phyloP scores from a whole-genome alignment of 1,140 invertebrate species.

The Amphibalanus amphitrite region DNA sequence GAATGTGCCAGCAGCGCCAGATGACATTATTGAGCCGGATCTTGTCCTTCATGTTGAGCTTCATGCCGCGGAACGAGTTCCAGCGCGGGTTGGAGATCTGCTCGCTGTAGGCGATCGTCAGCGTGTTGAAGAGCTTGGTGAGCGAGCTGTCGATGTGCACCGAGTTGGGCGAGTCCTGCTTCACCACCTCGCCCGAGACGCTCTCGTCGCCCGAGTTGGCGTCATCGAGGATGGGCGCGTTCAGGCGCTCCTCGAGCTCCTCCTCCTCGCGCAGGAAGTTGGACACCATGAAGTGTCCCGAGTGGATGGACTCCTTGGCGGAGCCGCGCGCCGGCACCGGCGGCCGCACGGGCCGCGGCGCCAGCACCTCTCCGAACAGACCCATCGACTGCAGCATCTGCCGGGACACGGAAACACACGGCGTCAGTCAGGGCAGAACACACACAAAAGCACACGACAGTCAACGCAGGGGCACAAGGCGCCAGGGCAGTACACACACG shows the following conservation, averaged over 20 bases:
- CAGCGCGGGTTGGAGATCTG: slow-evolving; percentile 98
- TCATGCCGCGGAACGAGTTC: slow-evolving; percentile 97
- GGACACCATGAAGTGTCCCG: slow-evolving; percentile 95
- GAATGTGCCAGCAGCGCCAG: slow-evolving; percentile 99
- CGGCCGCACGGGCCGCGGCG: too few relatives aligned
- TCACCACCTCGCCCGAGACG: not conserved
- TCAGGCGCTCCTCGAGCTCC: slow-evolving; percentile 57
- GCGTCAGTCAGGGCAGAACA: not conserved
- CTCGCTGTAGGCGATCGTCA: slow-evolving; percentile 94
- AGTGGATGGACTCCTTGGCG: slow-evolving; percentile 69
- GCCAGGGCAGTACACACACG: too few relatives aligned
- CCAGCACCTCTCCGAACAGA: not conserved
- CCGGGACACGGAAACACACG: too few relatives aligned
- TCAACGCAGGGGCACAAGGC: too few relatives aligned
- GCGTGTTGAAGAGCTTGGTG: slow-evolving; percentile 87
- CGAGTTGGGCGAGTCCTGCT: not conserved
- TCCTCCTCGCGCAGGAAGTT: slow-evolving; percentile 84
- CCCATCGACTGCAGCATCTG: not conserved
- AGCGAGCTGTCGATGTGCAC: slow-evolving; percentile 71
- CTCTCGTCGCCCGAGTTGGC: slow-evolving; percentile 6
- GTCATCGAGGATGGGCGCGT: slow-evolving; percentile 51
- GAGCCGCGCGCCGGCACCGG: not conserved
- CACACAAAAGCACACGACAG: not conserved
- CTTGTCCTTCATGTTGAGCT: slow-evolving; percentile 93
- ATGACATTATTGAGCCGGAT: slow-evolving; percentile 99